Percentiles rank a stretch among this genome's conserved stretches.
Conservation (phyloP, 2,888 invertebrate genomes). For the Drosophila anomelani region DNA sequence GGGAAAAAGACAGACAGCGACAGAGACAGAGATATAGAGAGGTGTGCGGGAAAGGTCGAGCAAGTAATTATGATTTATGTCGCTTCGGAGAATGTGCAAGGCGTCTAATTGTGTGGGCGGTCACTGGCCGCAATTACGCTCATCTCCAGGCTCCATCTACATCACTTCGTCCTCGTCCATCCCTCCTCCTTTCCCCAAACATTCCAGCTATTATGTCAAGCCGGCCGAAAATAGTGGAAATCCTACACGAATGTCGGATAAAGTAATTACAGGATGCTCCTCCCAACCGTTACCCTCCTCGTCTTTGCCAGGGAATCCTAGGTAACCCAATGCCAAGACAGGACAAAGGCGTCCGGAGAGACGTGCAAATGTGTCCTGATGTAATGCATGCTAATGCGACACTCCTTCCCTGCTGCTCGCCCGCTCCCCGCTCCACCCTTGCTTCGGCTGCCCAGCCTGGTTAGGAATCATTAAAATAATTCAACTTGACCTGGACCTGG, state of each 20-base stretch:
- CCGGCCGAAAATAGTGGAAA: constrained; percentile 60
- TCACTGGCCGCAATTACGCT: constrained; percentile 61
- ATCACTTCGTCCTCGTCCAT: constrained; percentile 2
- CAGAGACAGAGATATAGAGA: not conserved
- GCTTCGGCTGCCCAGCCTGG: constrained; percentile 15
- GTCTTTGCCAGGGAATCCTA: not conserved
- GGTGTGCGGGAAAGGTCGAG: constrained; percentile 29
- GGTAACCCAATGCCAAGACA: constrained; percentile 26
- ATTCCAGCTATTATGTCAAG: constrained; percentile 43
- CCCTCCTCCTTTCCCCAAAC: not conserved
- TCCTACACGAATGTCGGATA: constrained; percentile 62
- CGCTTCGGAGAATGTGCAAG: constrained; percentile 60
- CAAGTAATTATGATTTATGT: constrained; percentile 74
- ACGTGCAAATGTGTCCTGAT: constrained; percentile 50
- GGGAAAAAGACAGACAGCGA: constrained; percentile 36
- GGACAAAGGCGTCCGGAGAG: constrained; percentile 9
- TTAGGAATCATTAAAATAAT: constrained; percentile 54
- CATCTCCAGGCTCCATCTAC: constrained; percentile 20
- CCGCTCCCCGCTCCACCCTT: no score
- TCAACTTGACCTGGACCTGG: constrained; percentile 42
- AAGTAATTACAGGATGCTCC: constrained; percentile 64
- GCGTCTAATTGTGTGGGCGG: constrained; percentile 66
- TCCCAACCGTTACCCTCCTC: not conserved
- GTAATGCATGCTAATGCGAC: constrained; percentile 59
- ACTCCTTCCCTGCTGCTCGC: constrained; percentile 1